These are phyloP conservation scores for Endotricha flammealis DNA, from an alignment of 2,888 invertebrate genomes.

Conservation along the genomic window DNA sequence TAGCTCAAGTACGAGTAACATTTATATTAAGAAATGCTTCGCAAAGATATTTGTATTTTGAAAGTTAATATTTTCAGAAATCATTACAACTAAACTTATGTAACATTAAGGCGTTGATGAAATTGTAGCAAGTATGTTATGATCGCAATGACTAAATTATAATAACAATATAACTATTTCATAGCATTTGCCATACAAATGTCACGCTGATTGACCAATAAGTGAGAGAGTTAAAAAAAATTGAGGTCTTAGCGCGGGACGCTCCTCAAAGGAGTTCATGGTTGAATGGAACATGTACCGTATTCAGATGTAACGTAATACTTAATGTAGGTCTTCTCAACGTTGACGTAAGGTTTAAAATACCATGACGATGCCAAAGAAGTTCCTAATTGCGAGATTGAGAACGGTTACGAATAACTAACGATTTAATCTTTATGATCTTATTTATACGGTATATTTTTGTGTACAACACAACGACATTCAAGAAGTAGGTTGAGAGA, in stretches of 20 bases:
- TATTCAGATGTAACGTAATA: constrained; percentile 37
- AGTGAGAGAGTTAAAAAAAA: constrained; percentile 74
- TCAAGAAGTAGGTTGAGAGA: constrained; percentile 75
- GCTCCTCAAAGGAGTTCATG: constrained; percentile 75
- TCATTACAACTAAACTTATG: too few relatives aligned
- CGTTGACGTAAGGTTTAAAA: constrained; percentile 44
- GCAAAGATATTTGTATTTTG: too few relatives aligned
- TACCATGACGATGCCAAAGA: constrained; percentile 39
- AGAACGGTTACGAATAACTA: constrained; percentile 52
- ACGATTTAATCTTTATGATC: constrained; percentile 54
- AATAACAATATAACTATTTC: constrained; percentile 26
- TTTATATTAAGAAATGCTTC: too few relatives aligned
- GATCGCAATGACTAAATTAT: constrained; percentile 44
- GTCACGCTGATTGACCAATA: constrained; percentile 72
- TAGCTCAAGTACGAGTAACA: too few relatives aligned
- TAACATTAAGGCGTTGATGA: too few relatives aligned
- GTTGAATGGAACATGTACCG: constrained; percentile 73
- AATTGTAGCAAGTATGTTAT: too few relatives aligned
- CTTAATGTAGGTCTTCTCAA: constrained; percentile 37
- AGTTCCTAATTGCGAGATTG: constrained; percentile 71
- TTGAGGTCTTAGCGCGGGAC: constrained; percentile 74
- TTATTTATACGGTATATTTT: constrained; percentile 54
- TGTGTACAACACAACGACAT: constrained; percentile 50
- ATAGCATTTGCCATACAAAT: constrained; percentile 58
- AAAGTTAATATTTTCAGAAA: too few relatives aligned